Evolutionary conservation across 1,140 invertebrate species (phyloP).

Genomic region (Pectinophora gossypiella): DNA sequence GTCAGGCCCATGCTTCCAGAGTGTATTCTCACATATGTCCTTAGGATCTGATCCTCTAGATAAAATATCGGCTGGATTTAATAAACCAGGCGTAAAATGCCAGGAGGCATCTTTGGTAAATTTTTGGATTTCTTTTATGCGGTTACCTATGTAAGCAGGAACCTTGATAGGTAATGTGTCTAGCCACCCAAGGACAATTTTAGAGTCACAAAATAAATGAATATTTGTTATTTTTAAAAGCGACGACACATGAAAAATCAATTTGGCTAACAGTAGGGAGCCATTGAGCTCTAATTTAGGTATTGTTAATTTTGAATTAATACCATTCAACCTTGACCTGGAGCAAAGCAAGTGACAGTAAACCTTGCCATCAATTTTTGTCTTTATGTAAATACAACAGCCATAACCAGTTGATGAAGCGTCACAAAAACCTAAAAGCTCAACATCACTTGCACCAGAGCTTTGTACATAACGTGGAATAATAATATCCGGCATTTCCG

Average conservation of each 20-base stretch:
- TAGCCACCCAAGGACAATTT: conserved; percentile 8
- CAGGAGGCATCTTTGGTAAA: background rate
- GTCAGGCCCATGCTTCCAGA: conserved; percentile 6
- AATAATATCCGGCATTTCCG: background rate
- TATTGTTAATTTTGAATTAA: conserved; percentile 6
- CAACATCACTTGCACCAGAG: background rate
- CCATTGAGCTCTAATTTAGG: conserved; percentile 10
- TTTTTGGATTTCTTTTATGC: conserved; percentile 2
- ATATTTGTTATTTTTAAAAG: background rate
- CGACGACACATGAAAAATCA: background rate
- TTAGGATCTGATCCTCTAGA: conserved; percentile 2
- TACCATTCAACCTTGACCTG: background rate
- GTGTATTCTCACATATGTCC: background rate
- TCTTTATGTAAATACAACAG: conserved; percentile 6
- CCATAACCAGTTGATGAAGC: background rate
- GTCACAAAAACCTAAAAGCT: conserved; percentile 10
- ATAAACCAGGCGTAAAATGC: background rate
- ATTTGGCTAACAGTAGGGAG: conserved; percentile 2
- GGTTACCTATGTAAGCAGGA: conserved; percentile 6
- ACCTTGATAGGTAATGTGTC: background rate
- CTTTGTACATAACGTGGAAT: background rate
- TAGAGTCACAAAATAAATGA: conserved; percentile 5
- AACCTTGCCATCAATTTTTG: background rate
- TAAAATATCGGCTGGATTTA: conserved; percentile 7
- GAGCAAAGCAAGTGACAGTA: background rate